Conservation (phyloP, 2,113 vertebrate species). For the Oxyura jamaicensis region DNA sequence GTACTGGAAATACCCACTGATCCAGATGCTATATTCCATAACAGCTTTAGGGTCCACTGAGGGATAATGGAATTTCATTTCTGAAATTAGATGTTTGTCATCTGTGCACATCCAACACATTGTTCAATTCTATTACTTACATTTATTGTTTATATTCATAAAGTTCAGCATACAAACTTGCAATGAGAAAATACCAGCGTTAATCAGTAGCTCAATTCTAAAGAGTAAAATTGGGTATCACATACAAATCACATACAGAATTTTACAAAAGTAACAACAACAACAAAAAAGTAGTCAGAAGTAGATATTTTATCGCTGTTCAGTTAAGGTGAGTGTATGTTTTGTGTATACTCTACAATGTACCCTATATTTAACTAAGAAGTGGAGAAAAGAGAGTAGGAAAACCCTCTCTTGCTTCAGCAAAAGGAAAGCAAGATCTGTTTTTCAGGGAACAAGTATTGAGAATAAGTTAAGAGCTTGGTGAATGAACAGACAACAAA, state of each 20-base stretch:
- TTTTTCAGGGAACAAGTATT: background rate
- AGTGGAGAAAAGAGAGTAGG: background rate
- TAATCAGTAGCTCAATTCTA: background rate
- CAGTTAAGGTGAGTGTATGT: background rate
- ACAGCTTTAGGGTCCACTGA: background rate
- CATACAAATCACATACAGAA: background rate
- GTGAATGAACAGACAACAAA: background rate
- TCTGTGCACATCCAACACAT: background rate
- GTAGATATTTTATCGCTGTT: background rate
- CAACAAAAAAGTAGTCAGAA: background rate
- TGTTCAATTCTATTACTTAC: background rate
- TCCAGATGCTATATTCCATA: background rate
- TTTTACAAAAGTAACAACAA: background rate
- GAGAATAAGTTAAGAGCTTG: background rate
- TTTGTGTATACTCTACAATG: background rate
- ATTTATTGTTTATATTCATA: background rate
- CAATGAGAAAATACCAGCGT: background rate
- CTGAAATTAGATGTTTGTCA: background rate
- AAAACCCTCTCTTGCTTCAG: background rate
- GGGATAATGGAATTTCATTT: fast-evolving
- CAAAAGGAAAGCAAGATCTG: background rate
- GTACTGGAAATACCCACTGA: background rate
- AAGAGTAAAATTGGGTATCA: background rate
- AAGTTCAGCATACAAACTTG: background rate
- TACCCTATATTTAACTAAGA: background rate